A percentile compares a stretch with the other conserved stretches of the same genome.
phyloP scores from a whole-genome alignment of 2,888 invertebrate genomes.

The Yponomeuta malinellus region DNA sequence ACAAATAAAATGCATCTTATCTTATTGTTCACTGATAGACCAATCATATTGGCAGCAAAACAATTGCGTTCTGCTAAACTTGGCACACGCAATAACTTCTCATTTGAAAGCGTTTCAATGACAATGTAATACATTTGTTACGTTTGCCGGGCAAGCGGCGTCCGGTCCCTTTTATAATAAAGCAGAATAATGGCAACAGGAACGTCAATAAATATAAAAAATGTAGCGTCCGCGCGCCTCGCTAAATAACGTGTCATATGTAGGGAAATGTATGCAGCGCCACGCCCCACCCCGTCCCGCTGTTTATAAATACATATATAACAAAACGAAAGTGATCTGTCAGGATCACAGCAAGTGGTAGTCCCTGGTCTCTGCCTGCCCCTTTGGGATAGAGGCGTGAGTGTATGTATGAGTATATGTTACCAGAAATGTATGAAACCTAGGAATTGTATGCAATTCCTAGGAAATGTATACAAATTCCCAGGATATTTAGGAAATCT shows the following conservation, averaged over 20 bases:
- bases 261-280: slow-evolving; percentile 32
- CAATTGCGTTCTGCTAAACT: neutral
- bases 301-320: neutral
- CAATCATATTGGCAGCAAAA: neutral
- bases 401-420: no score
- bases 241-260: slow-evolving; percentile 25
- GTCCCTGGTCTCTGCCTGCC: no score
- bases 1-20: no score
- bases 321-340: no score
- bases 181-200: slow-evolving; percentile 4
- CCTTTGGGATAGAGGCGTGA: no score
- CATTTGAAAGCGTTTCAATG: neutral
- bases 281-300: slow-evolving; percentile 22
- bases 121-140: neutral
- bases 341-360: no score
- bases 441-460: no score
- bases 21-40: no score
- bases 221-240: neutral
- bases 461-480: no score
- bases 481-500: no score
- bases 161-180: slow-evolving; percentile 5
- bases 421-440: no score
- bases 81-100: neutral
- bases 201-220: slow-evolving; percentile 4
- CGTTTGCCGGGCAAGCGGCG: neutral